Conservation (phyloP, 2,888 invertebrate genomes). For the Drosophila flavopinicola region DNA sequence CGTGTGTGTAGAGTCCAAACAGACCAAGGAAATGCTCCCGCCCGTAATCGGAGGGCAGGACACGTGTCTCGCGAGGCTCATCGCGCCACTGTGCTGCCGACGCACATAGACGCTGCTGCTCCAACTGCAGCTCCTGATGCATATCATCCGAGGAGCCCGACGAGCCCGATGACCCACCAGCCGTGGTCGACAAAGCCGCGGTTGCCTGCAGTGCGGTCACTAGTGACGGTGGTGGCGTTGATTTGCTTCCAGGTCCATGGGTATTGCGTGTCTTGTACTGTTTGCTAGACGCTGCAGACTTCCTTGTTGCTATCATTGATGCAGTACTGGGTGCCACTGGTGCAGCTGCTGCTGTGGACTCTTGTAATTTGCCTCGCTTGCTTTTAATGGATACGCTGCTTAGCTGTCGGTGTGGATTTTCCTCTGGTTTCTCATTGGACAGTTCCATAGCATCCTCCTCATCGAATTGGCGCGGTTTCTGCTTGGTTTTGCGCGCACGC, state of each 20-base stretch:
- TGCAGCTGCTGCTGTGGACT: slow-evolving; percentile 8
- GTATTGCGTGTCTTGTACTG: slow-evolving; percentile 51
- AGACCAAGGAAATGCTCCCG: slow-evolving; percentile 81
- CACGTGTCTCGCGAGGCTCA: slow-evolving; percentile 71
- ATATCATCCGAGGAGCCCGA: slow-evolving; percentile 75
- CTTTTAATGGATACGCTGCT: slow-evolving; percentile 5
- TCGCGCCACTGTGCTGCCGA: slow-evolving; percentile 72
- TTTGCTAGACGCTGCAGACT: slow-evolving; percentile 15
- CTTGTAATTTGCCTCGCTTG: slow-evolving; percentile 23
- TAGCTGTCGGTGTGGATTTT: slow-evolving; percentile 1
- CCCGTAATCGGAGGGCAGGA: slow-evolving; percentile 71
- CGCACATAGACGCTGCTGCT: slow-evolving; percentile 56
- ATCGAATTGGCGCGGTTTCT: slow-evolving; percentile 59
- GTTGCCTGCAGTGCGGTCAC: background rate
- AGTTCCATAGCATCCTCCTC: slow-evolving; percentile 60
- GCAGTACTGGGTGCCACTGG: slow-evolving; percentile 6
- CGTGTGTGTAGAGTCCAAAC: slow-evolving; percentile 81
- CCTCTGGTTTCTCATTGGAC: slow-evolving; percentile 5
- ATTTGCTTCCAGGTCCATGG: slow-evolving; percentile 30
- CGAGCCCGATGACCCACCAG: slow-evolving; percentile 4
- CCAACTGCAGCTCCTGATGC: slow-evolving; percentile 62
- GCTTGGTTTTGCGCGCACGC: slow-evolving; percentile 79
- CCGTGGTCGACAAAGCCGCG: background rate
- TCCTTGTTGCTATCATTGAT: background rate
- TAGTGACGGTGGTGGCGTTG: slow-evolving; percentile 16